A percentile compares a stretch with the other conserved stretches of the same genome.
phyloP scores from a whole-genome alignment of 2,888 invertebrate genomes.

The Andrena bucephala region DNA sequence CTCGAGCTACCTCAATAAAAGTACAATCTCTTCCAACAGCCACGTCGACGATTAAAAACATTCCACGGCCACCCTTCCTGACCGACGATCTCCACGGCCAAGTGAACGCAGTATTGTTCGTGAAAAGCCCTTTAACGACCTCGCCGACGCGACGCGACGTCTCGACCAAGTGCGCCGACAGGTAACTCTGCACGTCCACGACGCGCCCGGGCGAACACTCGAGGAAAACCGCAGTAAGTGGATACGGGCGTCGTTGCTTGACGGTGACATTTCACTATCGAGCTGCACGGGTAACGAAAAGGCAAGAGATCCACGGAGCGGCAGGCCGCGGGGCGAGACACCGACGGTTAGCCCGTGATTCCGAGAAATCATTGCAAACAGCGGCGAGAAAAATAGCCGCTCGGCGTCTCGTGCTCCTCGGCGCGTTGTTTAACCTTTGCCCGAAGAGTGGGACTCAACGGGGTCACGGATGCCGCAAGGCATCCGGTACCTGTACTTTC shows the following conservation, averaged over 20 bases:
- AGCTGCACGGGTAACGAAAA: slow-evolving; percentile 11
- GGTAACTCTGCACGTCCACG: slow-evolving; percentile 37
- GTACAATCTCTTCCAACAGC: too few species aligned
- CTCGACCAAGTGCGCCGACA: slow-evolving; percentile 15
- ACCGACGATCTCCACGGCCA: background rate
- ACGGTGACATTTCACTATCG: slow-evolving; percentile 52
- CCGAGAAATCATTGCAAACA: background rate
- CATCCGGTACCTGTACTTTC: slow-evolving; percentile 32
- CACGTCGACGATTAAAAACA: too few species aligned
- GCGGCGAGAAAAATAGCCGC: background rate
- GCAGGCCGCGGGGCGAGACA: slow-evolving; percentile 10
- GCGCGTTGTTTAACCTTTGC: slow-evolving; percentile 34
- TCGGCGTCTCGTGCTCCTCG: background rate
- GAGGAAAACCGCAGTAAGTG: slow-evolving; percentile 75
- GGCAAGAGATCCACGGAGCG: slow-evolving; percentile 6
- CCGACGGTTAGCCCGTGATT: slow-evolving; percentile 24
- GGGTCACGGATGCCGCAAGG: slow-evolving; percentile 31
- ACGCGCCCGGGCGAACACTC: slow-evolving; percentile 55
- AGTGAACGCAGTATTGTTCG: background rate
- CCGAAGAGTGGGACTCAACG: slow-evolving; percentile 20
- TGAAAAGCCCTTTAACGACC: slow-evolving; percentile 12
- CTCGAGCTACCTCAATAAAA: too few species aligned
- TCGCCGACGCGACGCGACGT: slow-evolving; percentile 13
- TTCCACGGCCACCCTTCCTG: background rate
- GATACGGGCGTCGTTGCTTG: slow-evolving; percentile 56